Evolutionary conservation across 1,140 invertebrate species (phyloP).

Genomic region (Cherax destructor): DNA sequence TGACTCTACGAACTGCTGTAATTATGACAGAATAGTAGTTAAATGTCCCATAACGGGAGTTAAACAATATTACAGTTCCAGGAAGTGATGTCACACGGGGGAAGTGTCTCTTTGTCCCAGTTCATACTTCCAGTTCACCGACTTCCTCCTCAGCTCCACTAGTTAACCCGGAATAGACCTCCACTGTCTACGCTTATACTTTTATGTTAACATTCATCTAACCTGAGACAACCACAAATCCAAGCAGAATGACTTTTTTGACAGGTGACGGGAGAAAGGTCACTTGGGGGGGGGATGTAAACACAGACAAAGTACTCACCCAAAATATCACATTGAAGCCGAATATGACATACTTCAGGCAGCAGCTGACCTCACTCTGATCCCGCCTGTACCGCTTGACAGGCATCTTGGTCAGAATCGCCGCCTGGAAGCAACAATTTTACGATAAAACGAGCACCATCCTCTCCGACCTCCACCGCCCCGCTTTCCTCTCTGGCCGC

Average conservation of each 20-base stretch:
- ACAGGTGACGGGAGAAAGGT: slow-evolving; percentile 6
- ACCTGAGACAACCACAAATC: neutral
- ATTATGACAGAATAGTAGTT: neutral
- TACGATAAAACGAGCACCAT: slow-evolving; percentile 36
- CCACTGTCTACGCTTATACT: neutral
- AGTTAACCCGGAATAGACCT: neutral
- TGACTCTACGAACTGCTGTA: neutral
- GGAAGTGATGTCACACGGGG: slow-evolving; percentile 17
- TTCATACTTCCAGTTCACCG: neutral
- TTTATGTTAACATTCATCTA: neutral
- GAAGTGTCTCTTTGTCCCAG: slow-evolving; percentile 37
- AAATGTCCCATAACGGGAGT: neutral
- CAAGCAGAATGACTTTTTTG: neutral
- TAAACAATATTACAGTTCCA: neutral
- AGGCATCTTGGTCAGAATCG: slow-evolving; percentile 66
- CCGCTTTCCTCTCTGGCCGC: slow-evolving; percentile 5
- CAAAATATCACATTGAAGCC: slow-evolving; percentile 98
- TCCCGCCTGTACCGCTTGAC: slow-evolving; percentile 78
- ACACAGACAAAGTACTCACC: slow-evolving; percentile 81
- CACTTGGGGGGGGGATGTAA: slow-evolving; percentile 20
- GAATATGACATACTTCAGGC: slow-evolving; percentile 97
- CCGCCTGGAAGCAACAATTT: slow-evolving; percentile 36
- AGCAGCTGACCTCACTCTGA: slow-evolving; percentile 96
- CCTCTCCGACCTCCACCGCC: slow-evolving; percentile 9
- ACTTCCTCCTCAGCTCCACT: neutral